Base-by-base conservation (phyloP, 2,888 invertebrate genomes). In the Melanostoma mellinum region DNA sequence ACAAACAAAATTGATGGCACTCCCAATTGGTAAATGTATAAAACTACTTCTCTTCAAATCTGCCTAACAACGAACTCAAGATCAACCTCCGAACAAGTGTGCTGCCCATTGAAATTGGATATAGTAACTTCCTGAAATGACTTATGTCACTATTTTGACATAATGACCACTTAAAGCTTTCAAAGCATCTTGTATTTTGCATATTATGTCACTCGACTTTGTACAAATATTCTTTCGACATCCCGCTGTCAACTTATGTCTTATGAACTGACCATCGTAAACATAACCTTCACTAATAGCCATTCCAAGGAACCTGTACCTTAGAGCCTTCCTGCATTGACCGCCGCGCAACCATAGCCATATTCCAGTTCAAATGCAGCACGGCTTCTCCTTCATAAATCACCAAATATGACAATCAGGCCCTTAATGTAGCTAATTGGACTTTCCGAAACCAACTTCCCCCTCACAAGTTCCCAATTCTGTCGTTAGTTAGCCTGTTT, bases 401-500 rank as follows among this genome's bases (percentile, higher is more conserved):
- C 67, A 82, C 77, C 77, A 82, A 82, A 82, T 82, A 77, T 77
- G 77, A 72, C 81, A 82, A 56, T 20, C 50, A 55, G 20, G 72
- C 77, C 77, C 77, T 82, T 77, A 76, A 72, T 20, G 20, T 36
- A 46, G 77, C 71, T 77, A 82, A 82, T 82, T 82, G 81, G 81
- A 56, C 38, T 44, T 50, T 48, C 56, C 40, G 61, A 63, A 46
- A 48, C 50, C 10, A 48, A 32, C 53, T 63, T 74, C 74, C 69
- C 67, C 74, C 73, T 35, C n/a, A 40, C 61, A 61, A 35, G 20
- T 46, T 42, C 8, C 46, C 33, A 33, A 38, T 44, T 58, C 9
- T 20, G 20, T 20, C 20, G 20, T 20, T 20, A 20, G 20, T 20
- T 20, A 20, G 20, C 2, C 5, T 50, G 48, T 61, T 36, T 6